Conservation (phyloP, 2,113 vertebrate species). For the Felis chaus region DNA sequence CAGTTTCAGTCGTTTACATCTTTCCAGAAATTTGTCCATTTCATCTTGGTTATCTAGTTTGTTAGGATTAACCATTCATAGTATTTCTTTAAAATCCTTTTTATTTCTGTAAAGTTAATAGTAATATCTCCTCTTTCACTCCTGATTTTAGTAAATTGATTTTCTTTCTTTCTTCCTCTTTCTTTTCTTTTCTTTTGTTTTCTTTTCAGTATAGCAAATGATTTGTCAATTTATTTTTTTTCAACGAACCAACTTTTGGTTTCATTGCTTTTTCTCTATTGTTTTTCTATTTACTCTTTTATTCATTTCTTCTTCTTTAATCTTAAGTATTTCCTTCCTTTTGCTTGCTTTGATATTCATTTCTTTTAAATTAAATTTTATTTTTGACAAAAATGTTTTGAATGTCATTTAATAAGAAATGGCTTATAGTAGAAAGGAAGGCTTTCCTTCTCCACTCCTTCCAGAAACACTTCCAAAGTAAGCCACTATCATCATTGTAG, state of each 20-base stretch:
- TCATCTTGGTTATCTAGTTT: background rate
- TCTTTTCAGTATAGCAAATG: background rate
- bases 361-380: conserved; percentile 7
- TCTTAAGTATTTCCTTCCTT: background rate
- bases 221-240: background rate
- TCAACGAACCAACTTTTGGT: background rate
- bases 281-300: background rate
- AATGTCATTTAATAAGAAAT: background rate
- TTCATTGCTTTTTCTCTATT: background rate
- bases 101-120: background rate
- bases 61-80: background rate
- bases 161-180: no score
- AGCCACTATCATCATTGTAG: background rate
- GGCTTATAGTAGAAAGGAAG: background rate
- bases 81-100: background rate
- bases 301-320: background rate
- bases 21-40: background rate
- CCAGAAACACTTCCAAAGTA: background rate
- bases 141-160: background rate
- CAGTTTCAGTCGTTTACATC: background rate
- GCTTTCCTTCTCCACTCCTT: background rate
- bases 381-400: background rate
- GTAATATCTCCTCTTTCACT: background rate
- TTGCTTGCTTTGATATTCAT: background rate
- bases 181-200: no score